Conservation (phyloP, 2,113 vertebrate species). For the Amblyornis subalaris region DNA sequence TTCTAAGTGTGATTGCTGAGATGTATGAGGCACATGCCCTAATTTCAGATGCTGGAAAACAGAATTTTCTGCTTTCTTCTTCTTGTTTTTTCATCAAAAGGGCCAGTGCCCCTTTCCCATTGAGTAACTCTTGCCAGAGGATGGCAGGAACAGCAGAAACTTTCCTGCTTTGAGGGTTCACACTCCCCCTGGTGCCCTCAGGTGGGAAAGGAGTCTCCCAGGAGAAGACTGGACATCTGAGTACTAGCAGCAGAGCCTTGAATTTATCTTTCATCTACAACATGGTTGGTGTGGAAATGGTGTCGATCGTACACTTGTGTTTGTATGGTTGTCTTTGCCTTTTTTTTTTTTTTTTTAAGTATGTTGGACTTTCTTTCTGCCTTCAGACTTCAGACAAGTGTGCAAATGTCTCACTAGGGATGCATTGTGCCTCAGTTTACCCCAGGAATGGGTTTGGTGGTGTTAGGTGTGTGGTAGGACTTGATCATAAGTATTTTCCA, state of each 20-base stretch:
- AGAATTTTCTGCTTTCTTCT: background rate
- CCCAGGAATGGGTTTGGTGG: background rate
- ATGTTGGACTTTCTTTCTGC: background rate
- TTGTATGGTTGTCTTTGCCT: background rate
- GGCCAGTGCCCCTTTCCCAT: accelerated
- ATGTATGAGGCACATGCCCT: background rate
- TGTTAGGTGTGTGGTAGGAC: background rate
- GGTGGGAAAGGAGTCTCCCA: background rate
- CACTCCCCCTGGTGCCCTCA: background rate
- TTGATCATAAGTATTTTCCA: background rate
- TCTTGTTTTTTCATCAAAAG: background rate
- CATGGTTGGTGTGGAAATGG: background rate
- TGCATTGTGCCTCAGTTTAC: background rate
- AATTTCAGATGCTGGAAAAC: background rate
- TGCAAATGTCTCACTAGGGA: background rate
- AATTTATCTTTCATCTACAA: background rate
- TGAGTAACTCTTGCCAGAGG: background rate
- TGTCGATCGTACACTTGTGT: background rate
- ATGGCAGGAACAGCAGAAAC: background rate
- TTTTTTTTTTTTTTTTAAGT: background rate
- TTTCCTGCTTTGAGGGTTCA: background rate
- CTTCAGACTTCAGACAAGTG: background rate
- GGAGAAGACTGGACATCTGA: accelerated
- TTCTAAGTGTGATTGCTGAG: background rate
- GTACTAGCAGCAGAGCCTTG: background rate